phyloP scores from a whole-genome alignment of 2,113 vertebrate species.

The Mastomys natalensis region DNA sequence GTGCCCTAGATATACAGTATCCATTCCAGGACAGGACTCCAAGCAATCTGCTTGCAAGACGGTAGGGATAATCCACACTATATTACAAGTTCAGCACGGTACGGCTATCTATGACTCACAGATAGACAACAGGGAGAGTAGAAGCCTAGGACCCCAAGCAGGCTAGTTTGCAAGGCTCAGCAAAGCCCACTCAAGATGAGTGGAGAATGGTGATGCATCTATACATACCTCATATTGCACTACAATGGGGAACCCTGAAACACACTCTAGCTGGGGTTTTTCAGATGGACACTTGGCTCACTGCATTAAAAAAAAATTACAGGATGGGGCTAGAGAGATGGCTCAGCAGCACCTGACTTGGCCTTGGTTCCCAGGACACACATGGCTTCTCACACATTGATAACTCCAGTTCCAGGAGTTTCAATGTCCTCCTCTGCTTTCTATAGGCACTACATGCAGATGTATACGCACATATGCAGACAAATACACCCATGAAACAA shows the following conservation, averaged over 20 bases:
- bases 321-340: background rate
- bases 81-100: background rate
- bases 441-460: background rate
- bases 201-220: background rate
- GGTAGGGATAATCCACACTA: background rate
- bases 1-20: background rate
- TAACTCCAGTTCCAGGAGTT: background rate
- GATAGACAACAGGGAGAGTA: background rate
- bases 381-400: background rate
- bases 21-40: background rate
- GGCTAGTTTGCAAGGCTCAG: background rate
- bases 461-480: background rate
- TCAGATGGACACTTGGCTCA: background rate
- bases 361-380: background rate
- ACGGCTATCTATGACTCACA: background rate
- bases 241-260: background rate
- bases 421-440: background rate
- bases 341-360: background rate
- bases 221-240: background rate
- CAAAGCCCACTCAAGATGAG: background rate
- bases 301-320: background rate
- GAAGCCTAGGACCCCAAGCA: background rate
- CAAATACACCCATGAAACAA: background rate
- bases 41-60: too few relatives aligned
- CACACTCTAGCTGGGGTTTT: background rate